Evolutionary conservation across 2,797 vertebrate species (phyloP).

Genomic region (Brachyrhaphis roseni): DNA sequence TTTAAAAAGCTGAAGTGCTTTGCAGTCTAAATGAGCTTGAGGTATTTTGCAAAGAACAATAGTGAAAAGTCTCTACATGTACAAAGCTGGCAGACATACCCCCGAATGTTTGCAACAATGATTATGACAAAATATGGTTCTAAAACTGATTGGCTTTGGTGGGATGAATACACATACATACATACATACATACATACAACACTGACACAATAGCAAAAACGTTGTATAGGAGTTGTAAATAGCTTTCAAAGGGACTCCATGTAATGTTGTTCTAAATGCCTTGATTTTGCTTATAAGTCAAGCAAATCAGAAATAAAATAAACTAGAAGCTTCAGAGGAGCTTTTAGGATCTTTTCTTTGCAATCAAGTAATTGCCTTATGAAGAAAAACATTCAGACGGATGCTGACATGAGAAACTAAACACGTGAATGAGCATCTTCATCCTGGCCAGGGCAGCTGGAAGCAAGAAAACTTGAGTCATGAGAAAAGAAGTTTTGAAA

Average conservation of each 20-base stretch:
- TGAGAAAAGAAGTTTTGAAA: constrained; percentile 25
- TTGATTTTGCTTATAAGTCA: not conserved
- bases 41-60: not conserved
- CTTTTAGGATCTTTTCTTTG: not conserved
- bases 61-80: not conserved
- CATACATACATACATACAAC: not conserved
- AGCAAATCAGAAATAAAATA: not conserved
- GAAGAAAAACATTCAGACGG: not conserved
- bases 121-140: not conserved
- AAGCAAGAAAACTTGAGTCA: constrained; percentile 44
- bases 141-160: not conserved
- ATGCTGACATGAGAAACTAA: constrained; percentile 15
- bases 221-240: not conserved
- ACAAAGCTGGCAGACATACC: not conserved
- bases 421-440: constrained; percentile 13
- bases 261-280: not conserved
- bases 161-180: not conserved
- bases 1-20: not conserved
- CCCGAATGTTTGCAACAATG: not conserved
- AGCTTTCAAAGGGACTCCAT: not conserved
- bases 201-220: not conserved
- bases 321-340: not conserved
- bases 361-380: not conserved
- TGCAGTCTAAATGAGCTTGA: not conserved
- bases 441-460: constrained; percentile 9